A percentile compares a stretch with the other conserved stretches of the same genome.
Conservation (phyloP, 2,113 vertebrate genomes). For the Myotis davidii region DNA sequence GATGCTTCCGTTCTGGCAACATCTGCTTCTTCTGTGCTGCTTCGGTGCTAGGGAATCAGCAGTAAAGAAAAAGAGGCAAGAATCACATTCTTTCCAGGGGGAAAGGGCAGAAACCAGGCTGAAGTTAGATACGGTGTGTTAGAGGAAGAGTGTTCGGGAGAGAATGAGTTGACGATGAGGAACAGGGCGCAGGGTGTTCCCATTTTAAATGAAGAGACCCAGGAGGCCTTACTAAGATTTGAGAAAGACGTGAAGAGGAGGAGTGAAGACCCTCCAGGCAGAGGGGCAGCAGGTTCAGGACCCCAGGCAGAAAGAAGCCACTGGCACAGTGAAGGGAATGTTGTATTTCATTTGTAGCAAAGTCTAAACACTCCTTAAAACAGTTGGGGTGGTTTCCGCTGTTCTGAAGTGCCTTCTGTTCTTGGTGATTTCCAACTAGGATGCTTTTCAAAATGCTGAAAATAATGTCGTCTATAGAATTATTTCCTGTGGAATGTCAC, state of each 20-base stretch:
- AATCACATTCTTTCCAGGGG: neutral
- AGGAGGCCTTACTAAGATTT: neutral
- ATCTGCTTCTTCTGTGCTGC: neutral
- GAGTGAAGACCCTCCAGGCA: neutral
- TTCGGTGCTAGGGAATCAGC: neutral
- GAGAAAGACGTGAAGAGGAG: neutral
- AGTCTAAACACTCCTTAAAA: neutral
- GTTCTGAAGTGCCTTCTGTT: neutral
- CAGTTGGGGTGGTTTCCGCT: accelerated
- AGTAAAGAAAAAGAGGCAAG: neutral
- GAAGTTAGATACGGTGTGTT: neutral
- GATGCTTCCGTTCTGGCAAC: neutral
- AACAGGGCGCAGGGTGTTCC: neutral
- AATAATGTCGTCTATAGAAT: neutral
- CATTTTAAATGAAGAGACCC: neutral
- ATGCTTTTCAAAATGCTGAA: neutral
- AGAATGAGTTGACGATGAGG: neutral
- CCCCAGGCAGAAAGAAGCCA: accelerated
- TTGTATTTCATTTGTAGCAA: accelerated
- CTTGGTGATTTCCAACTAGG: neutral
- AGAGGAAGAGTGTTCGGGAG: neutral
- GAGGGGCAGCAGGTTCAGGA: neutral
- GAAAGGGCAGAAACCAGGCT: neutral
- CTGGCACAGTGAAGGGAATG: accelerated
- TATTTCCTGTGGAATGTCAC: neutral